Evolutionary conservation across 2,797 vertebrate genomes (phyloP).

Genomic region (Etheostoma perlongum): DNA sequence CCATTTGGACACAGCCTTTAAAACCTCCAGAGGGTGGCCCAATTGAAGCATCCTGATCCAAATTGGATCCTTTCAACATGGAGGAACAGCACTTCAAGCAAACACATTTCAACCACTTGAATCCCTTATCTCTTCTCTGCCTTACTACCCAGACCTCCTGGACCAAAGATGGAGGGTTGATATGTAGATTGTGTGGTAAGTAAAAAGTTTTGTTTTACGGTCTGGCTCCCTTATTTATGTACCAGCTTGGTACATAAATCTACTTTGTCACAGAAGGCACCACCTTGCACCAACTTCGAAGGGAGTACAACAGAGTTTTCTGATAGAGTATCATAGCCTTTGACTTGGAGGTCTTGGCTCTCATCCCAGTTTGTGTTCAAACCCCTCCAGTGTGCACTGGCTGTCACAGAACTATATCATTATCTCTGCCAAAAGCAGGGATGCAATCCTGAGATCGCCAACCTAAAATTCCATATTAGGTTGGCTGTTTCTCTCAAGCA

Average conservation of each 20-base stretch:
- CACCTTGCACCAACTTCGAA: neutral
- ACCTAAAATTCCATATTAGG: neutral
- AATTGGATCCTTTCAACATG: constrained; percentile 2
- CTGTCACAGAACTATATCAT: neutral
- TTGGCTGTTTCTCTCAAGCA: too few relatives aligned
- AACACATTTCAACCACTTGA: constrained; percentile 1
- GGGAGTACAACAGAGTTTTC: neutral
- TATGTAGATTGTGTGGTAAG: neutral
- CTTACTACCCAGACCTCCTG: neutral
- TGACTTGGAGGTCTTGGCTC: neutral
- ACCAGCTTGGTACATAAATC: neutral
- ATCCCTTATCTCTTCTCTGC: neutral
- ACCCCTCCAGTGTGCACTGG: neutral
- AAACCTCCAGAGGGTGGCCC: neutral
- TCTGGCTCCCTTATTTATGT: neutral
- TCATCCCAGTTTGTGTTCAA: neutral
- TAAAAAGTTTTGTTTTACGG: neutral
- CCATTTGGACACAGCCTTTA: neutral
- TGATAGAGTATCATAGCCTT: neutral
- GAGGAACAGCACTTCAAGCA: constrained; percentile 1
- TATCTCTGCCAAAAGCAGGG: neutral
- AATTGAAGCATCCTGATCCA: neutral
- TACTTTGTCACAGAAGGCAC: neutral
- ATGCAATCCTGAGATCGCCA: neutral
- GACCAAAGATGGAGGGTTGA: neutral